Percentiles rank a stretch among this genome's conserved stretches.
These are phyloP conservation scores for Amblyjoppa proteus DNA, from an alignment of 2,888 invertebrate genomes.

Conservation along the genomic window DNA sequence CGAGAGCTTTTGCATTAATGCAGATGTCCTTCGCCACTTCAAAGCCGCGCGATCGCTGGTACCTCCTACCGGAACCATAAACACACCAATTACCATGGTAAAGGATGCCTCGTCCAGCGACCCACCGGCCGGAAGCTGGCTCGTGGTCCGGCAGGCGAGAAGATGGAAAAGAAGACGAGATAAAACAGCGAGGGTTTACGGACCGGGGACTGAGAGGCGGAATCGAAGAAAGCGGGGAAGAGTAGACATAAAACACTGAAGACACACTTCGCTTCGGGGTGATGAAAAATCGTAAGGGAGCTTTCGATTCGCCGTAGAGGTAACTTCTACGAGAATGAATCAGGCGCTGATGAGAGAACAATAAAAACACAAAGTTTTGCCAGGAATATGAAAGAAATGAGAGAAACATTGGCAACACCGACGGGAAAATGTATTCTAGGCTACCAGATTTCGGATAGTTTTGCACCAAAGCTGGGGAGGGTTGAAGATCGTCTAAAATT, in stretches of 20 bases:
- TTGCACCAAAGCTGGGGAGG: slow-evolving; percentile 1
- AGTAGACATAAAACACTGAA: slow-evolving; percentile 1
- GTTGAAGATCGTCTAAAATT: slow-evolving; percentile 6
- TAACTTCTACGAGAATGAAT: background rate
- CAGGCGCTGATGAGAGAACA: background rate
- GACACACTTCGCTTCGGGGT: slow-evolving; percentile 3
- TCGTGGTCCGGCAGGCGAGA: slow-evolving; percentile 53
- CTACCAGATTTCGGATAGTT: background rate
- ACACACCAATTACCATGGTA: slow-evolving; percentile 80
- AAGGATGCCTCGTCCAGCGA: slow-evolving; percentile 72
- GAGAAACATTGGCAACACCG: too few relatives aligned
- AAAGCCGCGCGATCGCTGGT: slow-evolving; percentile 74
- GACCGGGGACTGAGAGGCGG: slow-evolving; percentile 40
- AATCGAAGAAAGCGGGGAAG: slow-evolving; percentile 29
- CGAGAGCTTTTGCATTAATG: slow-evolving; percentile 75
- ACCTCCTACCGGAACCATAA: slow-evolving; percentile 76
- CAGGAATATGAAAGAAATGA: too few relatives aligned
- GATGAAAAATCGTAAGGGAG: background rate
- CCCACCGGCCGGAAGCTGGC: slow-evolving; percentile 63
- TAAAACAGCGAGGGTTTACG: slow-evolving; percentile 66
- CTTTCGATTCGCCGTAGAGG: background rate
- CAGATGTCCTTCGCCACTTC: slow-evolving; percentile 79
- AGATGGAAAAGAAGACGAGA: slow-evolving; percentile 49
- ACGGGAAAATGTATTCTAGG: slow-evolving; percentile 16
- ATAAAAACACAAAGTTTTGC: background rate